Percentiles rank a stretch among this genome's conserved stretches.
These are phyloP conservation scores for Ceratina calcarata DNA, from an alignment of 1,140 invertebrate genomes.

Conservation along the genomic window DNA sequence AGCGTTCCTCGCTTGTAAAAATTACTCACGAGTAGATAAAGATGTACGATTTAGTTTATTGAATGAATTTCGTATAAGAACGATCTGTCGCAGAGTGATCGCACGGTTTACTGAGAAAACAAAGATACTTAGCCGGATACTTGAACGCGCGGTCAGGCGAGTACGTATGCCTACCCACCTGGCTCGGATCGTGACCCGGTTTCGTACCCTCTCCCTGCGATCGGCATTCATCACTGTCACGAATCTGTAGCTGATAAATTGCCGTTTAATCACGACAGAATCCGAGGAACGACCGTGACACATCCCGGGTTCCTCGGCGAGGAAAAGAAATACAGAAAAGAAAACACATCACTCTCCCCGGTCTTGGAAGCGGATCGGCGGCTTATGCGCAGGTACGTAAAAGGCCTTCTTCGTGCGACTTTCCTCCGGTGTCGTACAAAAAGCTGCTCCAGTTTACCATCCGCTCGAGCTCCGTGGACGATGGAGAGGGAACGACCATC, in stretches of 20 bases:
- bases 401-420: conserved; percentile 36
- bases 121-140: neutral
- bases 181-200: conserved; percentile 48
- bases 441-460: conserved; percentile 64
- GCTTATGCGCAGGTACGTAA: conserved; percentile 41
- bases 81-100: neutral
- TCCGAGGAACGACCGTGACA: conserved; percentile 27
- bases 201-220: conserved; percentile 20
- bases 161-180: neutral
- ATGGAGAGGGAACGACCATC: neutral
- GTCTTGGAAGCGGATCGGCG: neutral
- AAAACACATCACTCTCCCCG: conserved; percentile 41
- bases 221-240: conserved; percentile 56
- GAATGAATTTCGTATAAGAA: neutral
- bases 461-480: neutral
- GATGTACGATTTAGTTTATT: too few relatives aligned
- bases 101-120: neutral
- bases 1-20: neutral
- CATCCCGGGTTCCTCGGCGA: neutral
- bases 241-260: conserved; percentile 53
- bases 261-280: conserved; percentile 57
- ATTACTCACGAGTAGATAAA: too few relatives aligned
- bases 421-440: conserved; percentile 47
- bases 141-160: conserved; percentile 10
- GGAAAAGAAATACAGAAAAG: conserved; percentile 12